Base-by-base conservation (phyloP, 2,113 vertebrate species). In the Callopanchax toddi region DNA sequence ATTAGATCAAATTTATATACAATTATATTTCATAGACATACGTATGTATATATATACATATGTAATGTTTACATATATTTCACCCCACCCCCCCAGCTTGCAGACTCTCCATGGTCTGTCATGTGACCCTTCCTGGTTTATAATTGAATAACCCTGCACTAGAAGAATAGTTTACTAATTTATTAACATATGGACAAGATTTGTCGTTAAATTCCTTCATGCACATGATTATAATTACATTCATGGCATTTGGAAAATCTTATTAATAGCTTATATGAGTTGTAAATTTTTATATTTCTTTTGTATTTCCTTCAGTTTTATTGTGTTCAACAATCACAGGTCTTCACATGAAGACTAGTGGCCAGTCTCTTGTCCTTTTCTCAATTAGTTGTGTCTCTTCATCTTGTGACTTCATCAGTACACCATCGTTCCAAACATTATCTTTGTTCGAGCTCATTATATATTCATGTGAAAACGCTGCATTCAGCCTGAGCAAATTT, bases 381-480 rank as follows among this genome's bases (percentile, higher is more conserved):
- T 26, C 55, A 58, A 43, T 52, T 7, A 37, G 56, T 39, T 22
- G 36, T 25, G 53, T 34, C 23, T 22, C 8, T 58, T 67, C 46
- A 11, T 10, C 34, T 56, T n/a, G n/a, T n/a, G 46, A n/a, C 45
- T 16, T 5, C 39, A 40, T 57, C 46, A 44, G 57, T 46, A 39
- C 64, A 68, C 61, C 49, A 22, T 22, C 25, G 49, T 48, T 64
- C 34, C 48, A 79, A 78, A 46, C 23, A 3, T 48, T 65, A 68
- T 51, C 26, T 64, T 76, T 78, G 54, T 77, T 76, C 74, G 50
- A 32, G 48, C 20, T 18, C 64, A 82, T 83, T 75, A 74, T 42
- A 56, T 59, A 80, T 87, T 84, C 61, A 85, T 69, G 71, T 61
- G 73, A 37, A 62, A 70, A 65, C 51, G 54, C 60, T 16, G 11